phyloP scores from a whole-genome alignment of 2,113 vertebrate species.

The Actenoides hombroni region DNA sequence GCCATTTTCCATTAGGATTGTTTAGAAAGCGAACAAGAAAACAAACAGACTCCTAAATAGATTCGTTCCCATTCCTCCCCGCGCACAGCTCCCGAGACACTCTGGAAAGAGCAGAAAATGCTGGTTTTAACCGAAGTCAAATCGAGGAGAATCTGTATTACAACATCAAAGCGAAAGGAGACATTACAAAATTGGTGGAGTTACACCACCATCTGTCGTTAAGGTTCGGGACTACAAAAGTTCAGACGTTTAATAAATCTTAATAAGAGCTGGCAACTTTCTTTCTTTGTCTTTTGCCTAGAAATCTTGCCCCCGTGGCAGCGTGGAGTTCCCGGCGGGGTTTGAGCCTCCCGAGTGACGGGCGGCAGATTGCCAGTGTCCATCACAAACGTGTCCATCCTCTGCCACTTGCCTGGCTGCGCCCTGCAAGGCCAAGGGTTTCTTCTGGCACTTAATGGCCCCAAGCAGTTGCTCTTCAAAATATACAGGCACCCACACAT shows the following conservation, averaged over 20 bases:
- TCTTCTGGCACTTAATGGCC: neutral
- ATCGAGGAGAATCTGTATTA: constrained; percentile 52
- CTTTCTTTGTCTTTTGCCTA: neutral
- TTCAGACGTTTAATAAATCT: constrained; percentile 66
- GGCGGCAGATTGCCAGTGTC: neutral
- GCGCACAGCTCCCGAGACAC: neutral
- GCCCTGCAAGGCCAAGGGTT: neutral
- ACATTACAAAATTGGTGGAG: constrained; percentile 75
- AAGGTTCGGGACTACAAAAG: constrained; percentile 80
- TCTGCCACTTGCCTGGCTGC: neutral
- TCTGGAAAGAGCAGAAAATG: constrained; percentile 36
- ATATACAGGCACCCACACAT: neutral
- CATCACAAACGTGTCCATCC: rapidly evolving
- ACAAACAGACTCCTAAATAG: constrained; percentile 1
- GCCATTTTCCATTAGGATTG: neutral
- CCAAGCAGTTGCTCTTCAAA: neutral
- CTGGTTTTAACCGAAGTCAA: constrained; percentile 59
- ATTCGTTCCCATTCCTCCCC: neutral
- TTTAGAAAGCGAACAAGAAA: constrained; percentile 45
- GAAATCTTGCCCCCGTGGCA: neutral
- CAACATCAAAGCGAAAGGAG: constrained; percentile 61
- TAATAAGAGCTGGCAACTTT: constrained; percentile 58
- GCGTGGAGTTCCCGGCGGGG: neutral
- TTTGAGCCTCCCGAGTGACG: neutral
- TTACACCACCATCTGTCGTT: constrained; percentile 86